A percentile compares a stretch with the other conserved stretches of the same genome.
Evolutionary conservation across 2,113 vertebrate genomes (phyloP).

Genomic region (Petaurus breviceps): DNA sequence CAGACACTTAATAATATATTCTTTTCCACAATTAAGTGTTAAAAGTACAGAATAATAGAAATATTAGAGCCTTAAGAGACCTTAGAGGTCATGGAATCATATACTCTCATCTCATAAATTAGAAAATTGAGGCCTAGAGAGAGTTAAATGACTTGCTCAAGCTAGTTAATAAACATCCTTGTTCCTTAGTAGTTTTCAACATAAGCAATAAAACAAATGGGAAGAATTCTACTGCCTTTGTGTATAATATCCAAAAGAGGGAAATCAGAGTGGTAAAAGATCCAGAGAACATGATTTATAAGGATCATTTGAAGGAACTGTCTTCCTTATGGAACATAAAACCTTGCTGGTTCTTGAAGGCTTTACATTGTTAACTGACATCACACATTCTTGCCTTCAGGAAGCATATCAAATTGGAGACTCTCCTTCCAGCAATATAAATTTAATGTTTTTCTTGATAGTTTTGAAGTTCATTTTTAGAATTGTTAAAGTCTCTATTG

Average conservation of each 20-base stretch:
- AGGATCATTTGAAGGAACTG: background rate
- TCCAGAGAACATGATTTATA: background rate
- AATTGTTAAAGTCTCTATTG: background rate
- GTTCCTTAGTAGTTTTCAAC: background rate
- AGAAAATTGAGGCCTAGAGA: background rate
- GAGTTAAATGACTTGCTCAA: background rate
- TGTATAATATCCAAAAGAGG: background rate
- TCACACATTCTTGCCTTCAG: background rate
- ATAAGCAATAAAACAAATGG: background rate
- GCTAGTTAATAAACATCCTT: background rate
- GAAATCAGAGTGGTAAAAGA: background rate
- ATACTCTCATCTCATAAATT: background rate
- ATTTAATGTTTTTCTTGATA: background rate
- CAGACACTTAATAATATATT: background rate
- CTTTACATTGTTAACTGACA: background rate
- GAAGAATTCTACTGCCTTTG: background rate
- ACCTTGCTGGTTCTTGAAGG: background rate
- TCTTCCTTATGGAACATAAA: background rate
- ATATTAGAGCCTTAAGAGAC: background rate
- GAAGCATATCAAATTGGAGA: background rate
- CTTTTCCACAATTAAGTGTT: background rate
- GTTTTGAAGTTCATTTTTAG: background rate
- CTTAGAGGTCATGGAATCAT: background rate
- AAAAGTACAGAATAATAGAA: background rate
- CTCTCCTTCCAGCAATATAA: too few species aligned